Evolutionary conservation across 2,888 invertebrate species (phyloP), one percentile per base, ranked within the genome.

Genomic region (Drosophila paramelanica): DNA sequence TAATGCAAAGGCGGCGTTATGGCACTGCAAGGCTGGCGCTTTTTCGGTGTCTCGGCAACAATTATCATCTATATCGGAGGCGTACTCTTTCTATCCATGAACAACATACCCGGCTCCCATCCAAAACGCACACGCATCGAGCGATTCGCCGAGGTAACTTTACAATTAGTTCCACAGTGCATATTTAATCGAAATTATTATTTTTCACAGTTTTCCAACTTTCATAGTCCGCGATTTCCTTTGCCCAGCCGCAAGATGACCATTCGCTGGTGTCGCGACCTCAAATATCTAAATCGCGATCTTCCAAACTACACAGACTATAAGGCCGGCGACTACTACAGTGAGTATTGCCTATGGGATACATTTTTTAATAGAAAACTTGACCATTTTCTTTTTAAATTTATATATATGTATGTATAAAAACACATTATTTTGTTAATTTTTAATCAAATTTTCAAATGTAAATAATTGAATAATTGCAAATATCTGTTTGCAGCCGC

Each of bases 21-120:
- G 92, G 91, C 91, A 91, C 86, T 92, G 85, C 92, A 92, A 89
- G 91, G 92, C 86, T 92, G 92, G 92, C 92, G 92, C 88, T 90
- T 92, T 87, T 90, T 91, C 87, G 92, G 92, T 80, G 91, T 92
- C 79, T 91, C 91, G 84, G 91, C 90, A 79, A 91, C 91, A 79
- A 91, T 92, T 75, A 90, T 92, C 85, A 91, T 92, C 72, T 92
- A 92, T 79, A 91, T 92, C 68, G 90, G 91, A 76, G 92, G 92
- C 64, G 92, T 92, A 31, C 79, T 92, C 53, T 90, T 92, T 82
- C 85, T 92, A 69, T 92, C 92, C 65, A 91, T 92, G 85, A 91
- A 92, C 78, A 92, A 92, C 88, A 89, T 92, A 73, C 91, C 92
- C 77, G 91, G 89, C 53, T 90, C 92, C 64, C 91, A 91, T 80